Percentiles rank a stretch among this genome's conserved stretches.
These are phyloP conservation scores for Panthera tigris DNA, from an alignment of 2,113 vertebrate genomes.

Conservation along the genomic window DNA sequence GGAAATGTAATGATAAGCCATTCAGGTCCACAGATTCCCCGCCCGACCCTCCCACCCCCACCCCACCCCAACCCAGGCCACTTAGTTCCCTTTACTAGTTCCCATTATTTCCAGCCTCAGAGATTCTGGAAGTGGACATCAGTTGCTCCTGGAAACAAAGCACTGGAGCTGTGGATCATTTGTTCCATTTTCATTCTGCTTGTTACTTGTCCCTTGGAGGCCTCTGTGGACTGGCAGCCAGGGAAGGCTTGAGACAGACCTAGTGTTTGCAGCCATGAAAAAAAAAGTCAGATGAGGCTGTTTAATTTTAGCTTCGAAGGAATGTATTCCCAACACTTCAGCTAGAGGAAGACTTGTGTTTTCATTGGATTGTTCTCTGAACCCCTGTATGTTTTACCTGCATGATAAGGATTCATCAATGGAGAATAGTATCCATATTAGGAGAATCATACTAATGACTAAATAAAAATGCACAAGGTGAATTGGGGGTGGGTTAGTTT, in stretches of 20 bases:
- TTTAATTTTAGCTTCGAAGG: slow-evolving; percentile 61
- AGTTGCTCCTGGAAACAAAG: slow-evolving; percentile 64
- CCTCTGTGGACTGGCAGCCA: not conserved
- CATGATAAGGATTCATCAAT: not conserved
- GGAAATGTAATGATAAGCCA: slow-evolving; percentile 52
- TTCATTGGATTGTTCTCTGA: slow-evolving; percentile 45
- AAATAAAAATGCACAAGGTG: not conserved
- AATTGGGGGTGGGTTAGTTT: not conserved
- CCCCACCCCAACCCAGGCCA: not conserved
- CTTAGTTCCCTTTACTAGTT: slow-evolving; percentile 44
- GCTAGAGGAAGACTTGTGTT: not conserved
- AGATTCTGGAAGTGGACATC: slow-evolving; percentile 44
- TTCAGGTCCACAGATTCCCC: not conserved
- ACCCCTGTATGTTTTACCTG: not conserved
- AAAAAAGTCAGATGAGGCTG: not conserved
- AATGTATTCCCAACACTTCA: slow-evolving; percentile 40
- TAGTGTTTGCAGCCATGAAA: not conserved
- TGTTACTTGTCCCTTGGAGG: not conserved
- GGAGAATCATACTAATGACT: not conserved
- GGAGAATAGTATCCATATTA: not conserved
- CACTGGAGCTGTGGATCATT: not conserved
- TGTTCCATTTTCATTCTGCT: slow-evolving; percentile 30
- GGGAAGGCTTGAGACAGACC: slow-evolving; percentile 6
- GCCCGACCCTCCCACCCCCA: no score
- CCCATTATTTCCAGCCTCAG: slow-evolving; percentile 48